Base-by-base conservation (phyloP, 2,113 vertebrate genomes). In the Limanda limanda region DNA sequence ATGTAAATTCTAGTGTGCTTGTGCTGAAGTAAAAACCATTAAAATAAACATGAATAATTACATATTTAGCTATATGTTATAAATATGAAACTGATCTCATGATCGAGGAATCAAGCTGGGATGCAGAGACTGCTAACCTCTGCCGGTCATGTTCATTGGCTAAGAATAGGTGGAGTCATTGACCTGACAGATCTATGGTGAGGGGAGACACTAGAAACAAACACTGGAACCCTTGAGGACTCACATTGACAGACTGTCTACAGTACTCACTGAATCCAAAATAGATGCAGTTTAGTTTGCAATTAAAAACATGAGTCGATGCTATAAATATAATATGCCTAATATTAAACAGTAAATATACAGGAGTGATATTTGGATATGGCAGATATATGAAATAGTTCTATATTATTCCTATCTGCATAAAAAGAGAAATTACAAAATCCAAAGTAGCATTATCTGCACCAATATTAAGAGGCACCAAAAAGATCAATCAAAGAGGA, bases 161-260 rank as follows among this genome's bases (percentile, higher is more conserved):
- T 52, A 21, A 67, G 21, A 58, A 67, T 51, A 64, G 81, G 31
- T 45, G 13, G 56, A 69, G 61, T 57, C 76, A 79, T 48, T 71
- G 81, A 57, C 51, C 76, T 71, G 21, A 83, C 66, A 83, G 71
- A 79, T 79, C 37, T 67, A 57, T 51, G 54, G 27, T 1, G 4
- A 60, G 35, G 54, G 75, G 61, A 84, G 71, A 17, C 60, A 45
- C 21, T 75, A 56, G 62, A 79, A 83, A 71, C 62, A 68, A 78
- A 79, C 57, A 68, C 20, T 27, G n/a, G 24, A 47, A 5, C 66
- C 61, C 62, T 58, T 1, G 31, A 71, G 62, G 61, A 71, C 62
- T 71, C 23, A 23, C 35, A 47, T 73, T 2, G 54, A 51, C 47
- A 51, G 47, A 51, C 47, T 51, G 47, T 51, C 47, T 51, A 15